Percentiles rank a stretch among this genome's conserved stretches.
Evolutionary conservation across 2,113 vertebrate genomes (phyloP).

Genomic region (Eulemur rufifrons): DNA sequence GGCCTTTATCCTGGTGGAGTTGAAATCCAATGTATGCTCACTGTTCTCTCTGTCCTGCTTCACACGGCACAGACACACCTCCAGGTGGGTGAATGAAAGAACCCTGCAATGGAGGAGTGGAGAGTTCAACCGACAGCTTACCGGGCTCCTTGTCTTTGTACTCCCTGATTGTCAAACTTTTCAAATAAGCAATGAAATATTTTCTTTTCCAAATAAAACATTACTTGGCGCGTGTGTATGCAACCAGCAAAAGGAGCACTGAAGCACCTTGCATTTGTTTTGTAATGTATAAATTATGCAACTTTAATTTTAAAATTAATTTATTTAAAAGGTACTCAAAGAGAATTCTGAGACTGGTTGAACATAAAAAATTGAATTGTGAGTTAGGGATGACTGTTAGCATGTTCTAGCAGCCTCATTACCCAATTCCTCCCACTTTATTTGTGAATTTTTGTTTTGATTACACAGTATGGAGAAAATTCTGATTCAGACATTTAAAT

Average conservation of each 20-base stretch:
- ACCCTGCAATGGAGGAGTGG: neutral
- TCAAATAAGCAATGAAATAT: neutral
- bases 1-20: neutral
- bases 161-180: neutral
- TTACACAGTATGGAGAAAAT: neutral
- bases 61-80: neutral
- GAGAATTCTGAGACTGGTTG: neutral
- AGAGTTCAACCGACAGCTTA: neutral
- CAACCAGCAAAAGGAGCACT: conserved; percentile 13
- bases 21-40: neutral
- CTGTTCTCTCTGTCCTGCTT: neutral
- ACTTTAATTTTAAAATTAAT: conserved; percentile 8
- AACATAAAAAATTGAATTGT: neutral
- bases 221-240: neutral
- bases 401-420: neutral
- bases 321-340: conserved; percentile 21
- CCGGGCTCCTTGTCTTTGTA: neutral
- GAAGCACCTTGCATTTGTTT: conserved; percentile 6
- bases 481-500: neutral
- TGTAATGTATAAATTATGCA: neutral
- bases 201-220: neutral
- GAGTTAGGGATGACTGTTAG: neutral
- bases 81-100: neutral
- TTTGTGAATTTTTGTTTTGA: conserved; percentile 13
- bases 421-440: neutral